These are phyloP conservation scores for Grapholita molesta DNA, from an alignment of 1,140 invertebrate species.

Conservation along the genomic window DNA sequence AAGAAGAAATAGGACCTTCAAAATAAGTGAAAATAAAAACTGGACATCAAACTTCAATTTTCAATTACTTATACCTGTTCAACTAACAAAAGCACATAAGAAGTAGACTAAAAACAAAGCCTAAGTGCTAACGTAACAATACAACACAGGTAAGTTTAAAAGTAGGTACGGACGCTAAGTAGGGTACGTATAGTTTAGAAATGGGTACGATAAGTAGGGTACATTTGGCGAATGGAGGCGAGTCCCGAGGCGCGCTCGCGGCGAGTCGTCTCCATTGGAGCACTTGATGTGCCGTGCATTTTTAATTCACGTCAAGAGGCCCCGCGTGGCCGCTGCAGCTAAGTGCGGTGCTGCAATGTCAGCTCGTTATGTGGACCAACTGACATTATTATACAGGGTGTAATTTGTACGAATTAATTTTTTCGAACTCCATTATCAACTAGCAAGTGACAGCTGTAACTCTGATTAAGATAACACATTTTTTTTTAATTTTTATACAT, in stretches of 20 bases:
- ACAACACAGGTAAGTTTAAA: not conserved
- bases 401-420: no score
- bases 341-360: slow-evolving; percentile 32
- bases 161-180: not conserved
- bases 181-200: not conserved
- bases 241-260: slow-evolving; percentile 9
- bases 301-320: slow-evolving; percentile 58
- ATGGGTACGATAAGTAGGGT: not conserved
- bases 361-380: slow-evolving; percentile 18
- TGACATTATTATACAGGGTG: not conserved
- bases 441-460: no score
- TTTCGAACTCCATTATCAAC: no score
- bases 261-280: slow-evolving; percentile 37
- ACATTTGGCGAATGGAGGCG: slow-evolving; percentile 9
- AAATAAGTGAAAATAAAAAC: no score
- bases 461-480: no score
- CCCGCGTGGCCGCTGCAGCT: slow-evolving; percentile 38
- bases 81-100: not conserved
- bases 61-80: not conserved
- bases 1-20: no score
- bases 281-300: slow-evolving; percentile 61
- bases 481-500: no score
- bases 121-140: no score
- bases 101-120: not conserved
- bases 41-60: no score